phyloP scores from a whole-genome alignment of 1,140 invertebrate species.

The Scaptomyza pallida region DNA sequence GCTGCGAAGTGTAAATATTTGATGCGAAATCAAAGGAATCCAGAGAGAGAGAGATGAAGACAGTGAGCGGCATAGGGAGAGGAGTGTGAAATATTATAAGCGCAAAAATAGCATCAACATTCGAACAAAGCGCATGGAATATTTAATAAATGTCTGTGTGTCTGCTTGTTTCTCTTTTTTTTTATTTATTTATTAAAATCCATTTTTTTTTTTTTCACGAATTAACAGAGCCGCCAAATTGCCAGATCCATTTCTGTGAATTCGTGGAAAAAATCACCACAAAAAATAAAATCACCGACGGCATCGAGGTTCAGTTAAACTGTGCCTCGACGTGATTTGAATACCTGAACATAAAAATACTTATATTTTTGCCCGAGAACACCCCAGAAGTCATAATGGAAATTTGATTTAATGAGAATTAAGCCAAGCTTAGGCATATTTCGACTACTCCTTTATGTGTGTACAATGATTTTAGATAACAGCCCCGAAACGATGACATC shows the following conservation, averaged over 20 bases:
- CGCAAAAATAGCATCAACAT: neutral
- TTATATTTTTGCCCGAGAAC: neutral
- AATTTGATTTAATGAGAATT: neutral
- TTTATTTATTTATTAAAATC: conserved; percentile 60
- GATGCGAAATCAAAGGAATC: neutral
- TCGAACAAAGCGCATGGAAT: neutral
- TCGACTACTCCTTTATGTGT: neutral
- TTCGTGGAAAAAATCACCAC: conserved; percentile 31
- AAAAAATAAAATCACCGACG: neutral
- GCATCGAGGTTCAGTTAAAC: conserved; percentile 14
- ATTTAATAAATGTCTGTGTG: neutral
- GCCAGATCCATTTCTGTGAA: conserved; percentile 25
- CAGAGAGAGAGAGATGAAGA: too few relatives aligned
- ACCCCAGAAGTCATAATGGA: neutral
- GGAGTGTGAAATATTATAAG: neutral
- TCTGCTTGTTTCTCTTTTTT: neutral
- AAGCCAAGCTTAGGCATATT: too few relatives aligned
- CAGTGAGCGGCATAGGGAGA: too few relatives aligned
- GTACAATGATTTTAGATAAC: neutral
- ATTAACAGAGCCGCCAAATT: conserved; percentile 51
- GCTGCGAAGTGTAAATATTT: conserved; percentile 6
- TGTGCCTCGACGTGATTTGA: conserved; percentile 49
- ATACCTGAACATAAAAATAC: conserved; percentile 8
- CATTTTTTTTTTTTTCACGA: conserved; percentile 53
- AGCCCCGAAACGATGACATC: conserved; percentile 51